These are phyloP conservation scores for Rhynchonycteris naso DNA, from an alignment of 2,797 vertebrate species.

Conservation along the genomic window DNA sequence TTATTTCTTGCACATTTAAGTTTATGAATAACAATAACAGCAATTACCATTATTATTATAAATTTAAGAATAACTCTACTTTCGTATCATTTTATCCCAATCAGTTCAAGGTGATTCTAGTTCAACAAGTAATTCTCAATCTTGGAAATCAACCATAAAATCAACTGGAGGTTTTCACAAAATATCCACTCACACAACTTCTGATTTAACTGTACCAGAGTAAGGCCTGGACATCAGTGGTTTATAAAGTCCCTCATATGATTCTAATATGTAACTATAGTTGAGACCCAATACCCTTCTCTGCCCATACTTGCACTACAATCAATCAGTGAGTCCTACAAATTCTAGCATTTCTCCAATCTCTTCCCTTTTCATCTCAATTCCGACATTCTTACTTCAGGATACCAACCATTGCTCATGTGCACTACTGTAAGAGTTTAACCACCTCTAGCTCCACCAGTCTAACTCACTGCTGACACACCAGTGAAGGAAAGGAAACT, in stretches of 20 bases:
- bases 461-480: background rate
- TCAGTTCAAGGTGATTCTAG: background rate
- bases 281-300: slow-evolving; percentile 8
- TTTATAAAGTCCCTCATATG: background rate
- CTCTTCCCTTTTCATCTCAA: background rate
- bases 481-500: background rate
- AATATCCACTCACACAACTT: background rate
- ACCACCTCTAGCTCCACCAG: background rate
- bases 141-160: background rate
- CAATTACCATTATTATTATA: background rate
- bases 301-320: background rate
- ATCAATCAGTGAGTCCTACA: background rate
- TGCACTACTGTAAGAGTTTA: background rate
- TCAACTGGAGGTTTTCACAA: background rate
- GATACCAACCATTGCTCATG: background rate
- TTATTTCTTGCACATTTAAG: slow-evolving; percentile 5
- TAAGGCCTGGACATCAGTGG: background rate
- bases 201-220: background rate
- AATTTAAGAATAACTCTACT: background rate
- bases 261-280: background rate
- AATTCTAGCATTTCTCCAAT: background rate
- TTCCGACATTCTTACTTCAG: background rate
- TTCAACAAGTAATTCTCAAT: background rate
- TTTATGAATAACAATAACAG: background rate
- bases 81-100: background rate